Conservation (phyloP, 2,888 invertebrate genomes). For the Alcis repandata region DNA sequence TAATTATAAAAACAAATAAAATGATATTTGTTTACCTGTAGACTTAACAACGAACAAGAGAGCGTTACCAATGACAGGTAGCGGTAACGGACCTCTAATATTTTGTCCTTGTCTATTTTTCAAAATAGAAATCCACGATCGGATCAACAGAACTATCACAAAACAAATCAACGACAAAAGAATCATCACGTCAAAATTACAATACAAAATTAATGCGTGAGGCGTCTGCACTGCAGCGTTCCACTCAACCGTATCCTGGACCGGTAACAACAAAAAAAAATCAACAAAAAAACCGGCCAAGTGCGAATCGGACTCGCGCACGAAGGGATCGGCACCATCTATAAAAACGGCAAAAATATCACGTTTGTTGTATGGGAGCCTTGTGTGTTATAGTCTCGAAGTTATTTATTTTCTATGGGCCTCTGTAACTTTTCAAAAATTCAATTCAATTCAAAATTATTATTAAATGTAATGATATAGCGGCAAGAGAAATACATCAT, state of each 20-base stretch:
- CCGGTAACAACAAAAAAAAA: background rate
- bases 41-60: conserved; percentile 75
- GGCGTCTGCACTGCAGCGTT: conserved; percentile 3
- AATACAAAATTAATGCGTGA: background rate
- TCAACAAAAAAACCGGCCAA: background rate
- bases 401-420: no score
- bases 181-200: conserved; percentile 47
- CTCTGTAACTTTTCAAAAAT: background rate
- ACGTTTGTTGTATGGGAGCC: no score
- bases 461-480: no score
- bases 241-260: background rate
- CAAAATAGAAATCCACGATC: conserved; percentile 63
- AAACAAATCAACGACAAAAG: conserved; percentile 49
- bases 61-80: conserved; percentile 84
- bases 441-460: no score
- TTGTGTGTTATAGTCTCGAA: background rate
- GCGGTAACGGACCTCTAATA: conserved; percentile 64
- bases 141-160: conserved; percentile 45
- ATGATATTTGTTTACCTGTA: conserved; percentile 59
- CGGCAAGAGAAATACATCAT: no score
- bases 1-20: no score
- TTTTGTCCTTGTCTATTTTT: conserved; percentile 53
- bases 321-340: no score
- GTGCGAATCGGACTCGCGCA: no score
- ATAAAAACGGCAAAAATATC: no score